These are phyloP conservation scores for Phalera bucephala DNA, from an alignment of 2,888 invertebrate genomes.

Conservation along the genomic window DNA sequence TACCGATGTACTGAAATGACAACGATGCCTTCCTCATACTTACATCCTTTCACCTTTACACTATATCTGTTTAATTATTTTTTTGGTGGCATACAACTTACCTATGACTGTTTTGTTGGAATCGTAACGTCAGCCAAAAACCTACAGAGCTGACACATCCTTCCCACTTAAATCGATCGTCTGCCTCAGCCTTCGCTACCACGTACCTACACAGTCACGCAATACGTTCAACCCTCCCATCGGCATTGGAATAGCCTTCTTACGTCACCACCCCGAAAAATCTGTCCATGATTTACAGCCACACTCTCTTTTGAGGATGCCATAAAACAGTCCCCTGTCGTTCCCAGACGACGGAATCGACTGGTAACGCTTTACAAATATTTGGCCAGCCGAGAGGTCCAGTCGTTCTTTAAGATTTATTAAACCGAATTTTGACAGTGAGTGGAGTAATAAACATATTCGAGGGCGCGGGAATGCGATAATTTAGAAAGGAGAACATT, in stretches of 20 bases:
- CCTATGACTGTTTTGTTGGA: too few species aligned
- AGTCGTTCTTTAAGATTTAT: slow-evolving; percentile 33
- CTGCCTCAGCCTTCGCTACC: too few species aligned
- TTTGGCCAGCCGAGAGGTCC: slow-evolving; percentile 41
- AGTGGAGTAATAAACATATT: slow-evolving; percentile 24
- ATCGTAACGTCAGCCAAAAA: too few species aligned
- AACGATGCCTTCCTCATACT: too few species aligned
- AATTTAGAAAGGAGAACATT: not conserved
- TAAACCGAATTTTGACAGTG: slow-evolving; percentile 24
- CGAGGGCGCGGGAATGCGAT: slow-evolving; percentile 7
- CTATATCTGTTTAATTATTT: too few species aligned
- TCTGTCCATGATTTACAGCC: slow-evolving; percentile 67
- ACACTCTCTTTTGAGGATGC: slow-evolving; percentile 58
- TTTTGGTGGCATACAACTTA: too few species aligned
- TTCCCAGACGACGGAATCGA: slow-evolving; percentile 57
- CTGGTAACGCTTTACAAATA: slow-evolving; percentile 66
- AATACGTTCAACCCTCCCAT: slow-evolving; percentile 18
- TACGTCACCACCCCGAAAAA: slow-evolving; percentile 45
- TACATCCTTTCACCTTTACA: too few species aligned
- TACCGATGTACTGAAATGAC: too few species aligned
- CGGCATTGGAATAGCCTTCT: slow-evolving; percentile 36
- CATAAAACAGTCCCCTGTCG: slow-evolving; percentile 76
- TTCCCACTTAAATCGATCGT: too few species aligned
- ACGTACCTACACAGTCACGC: too few species aligned
- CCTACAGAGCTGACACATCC: too few species aligned